A percentile compares a stretch with the other conserved stretches of the same genome.
Conservation (phyloP, 1,140 invertebrate species). For the Solenopsis fugax region DNA sequence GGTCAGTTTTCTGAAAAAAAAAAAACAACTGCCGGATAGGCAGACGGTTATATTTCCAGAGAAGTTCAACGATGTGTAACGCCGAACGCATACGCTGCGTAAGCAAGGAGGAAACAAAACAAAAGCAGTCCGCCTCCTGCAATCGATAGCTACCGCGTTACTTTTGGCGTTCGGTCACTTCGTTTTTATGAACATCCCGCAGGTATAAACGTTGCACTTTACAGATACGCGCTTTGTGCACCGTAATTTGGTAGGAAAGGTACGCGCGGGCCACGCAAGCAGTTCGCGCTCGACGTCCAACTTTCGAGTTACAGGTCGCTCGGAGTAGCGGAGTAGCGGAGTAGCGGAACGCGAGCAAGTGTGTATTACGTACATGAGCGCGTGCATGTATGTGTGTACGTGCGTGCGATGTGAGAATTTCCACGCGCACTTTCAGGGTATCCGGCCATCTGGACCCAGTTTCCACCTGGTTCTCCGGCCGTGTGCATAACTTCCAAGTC, state of each 20-base stretch:
- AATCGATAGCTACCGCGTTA: slow-evolving; percentile 46
- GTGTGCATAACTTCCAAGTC: slow-evolving; percentile 39
- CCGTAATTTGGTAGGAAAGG: slow-evolving; percentile 35
- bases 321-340: not conserved
- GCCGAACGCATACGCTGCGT: slow-evolving; percentile 1
- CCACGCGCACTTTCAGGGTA: slow-evolving; percentile 42
- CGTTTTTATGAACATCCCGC: slow-evolving; percentile 19
- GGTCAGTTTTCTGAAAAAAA: not conserved
- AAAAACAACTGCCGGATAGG: not conserved
- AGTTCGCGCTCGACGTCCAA: slow-evolving; percentile 19
- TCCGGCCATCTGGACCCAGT: slow-evolving; percentile 54
- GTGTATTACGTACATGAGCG: too few relatives aligned
- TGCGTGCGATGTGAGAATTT: slow-evolving; percentile 23
- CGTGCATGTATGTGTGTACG: not conserved
- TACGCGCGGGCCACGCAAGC: slow-evolving; percentile 30
- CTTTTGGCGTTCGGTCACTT: slow-evolving; percentile 20
- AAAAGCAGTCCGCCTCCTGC: not conserved
- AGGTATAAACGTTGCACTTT: slow-evolving; percentile 51
- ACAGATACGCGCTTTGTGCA: slow-evolving; percentile 31
- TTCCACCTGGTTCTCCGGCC: slow-evolving; percentile 43
- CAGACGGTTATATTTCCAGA: not conserved
- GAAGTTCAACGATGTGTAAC: not conserved
- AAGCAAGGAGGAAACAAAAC: not conserved
- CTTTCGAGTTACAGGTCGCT: slow-evolving; percentile 43
- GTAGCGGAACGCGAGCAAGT: too few relatives aligned